phyloP scores from a whole-genome alignment of 2,797 vertebrate species.

The Gymnoscopelus braueri region DNA sequence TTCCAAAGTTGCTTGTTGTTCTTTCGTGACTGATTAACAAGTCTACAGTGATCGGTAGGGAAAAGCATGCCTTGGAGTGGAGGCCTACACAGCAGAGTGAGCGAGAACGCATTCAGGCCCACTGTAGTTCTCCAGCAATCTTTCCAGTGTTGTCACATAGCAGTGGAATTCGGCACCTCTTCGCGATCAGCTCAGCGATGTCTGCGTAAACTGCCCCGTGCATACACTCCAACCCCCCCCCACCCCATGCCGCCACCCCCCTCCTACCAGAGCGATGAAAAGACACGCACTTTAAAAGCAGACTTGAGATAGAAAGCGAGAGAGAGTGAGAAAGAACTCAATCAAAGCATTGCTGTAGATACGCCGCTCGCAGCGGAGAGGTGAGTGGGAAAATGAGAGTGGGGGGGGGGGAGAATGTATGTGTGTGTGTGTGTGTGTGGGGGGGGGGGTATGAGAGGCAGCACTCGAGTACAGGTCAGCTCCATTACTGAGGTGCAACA shows the following conservation, averaged over 20 bases:
- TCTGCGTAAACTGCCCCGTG: slow-evolving; percentile 39
- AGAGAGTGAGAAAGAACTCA: slow-evolving; percentile 37
- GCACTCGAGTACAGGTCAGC: slow-evolving; percentile 76
- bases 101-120: not conserved
- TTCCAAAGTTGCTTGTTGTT: slow-evolving; percentile 2
- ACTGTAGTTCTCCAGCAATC: slow-evolving; percentile 20
- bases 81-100: too few relatives aligned
- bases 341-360: slow-evolving; percentile 58
- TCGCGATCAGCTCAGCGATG: slow-evolving; percentile 30
- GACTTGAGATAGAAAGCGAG: not conserved
- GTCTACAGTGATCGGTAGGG: too few relatives aligned
- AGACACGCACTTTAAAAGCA: slow-evolving; percentile 37
- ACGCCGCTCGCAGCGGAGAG: slow-evolving; percentile 34
- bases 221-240: too few relatives aligned
- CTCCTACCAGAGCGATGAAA: slow-evolving; percentile 34
- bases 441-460: slow-evolving; percentile 33
- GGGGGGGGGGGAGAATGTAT: slow-evolving; percentile 2
- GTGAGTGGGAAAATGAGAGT: slow-evolving; percentile 51
- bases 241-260: too few relatives aligned
- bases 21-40: not conserved
- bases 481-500: slow-evolving; percentile 73
- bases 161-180: slow-evolving; percentile 40
- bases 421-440: slow-evolving; percentile 10
- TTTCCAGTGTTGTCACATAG: slow-evolving; percentile 36
- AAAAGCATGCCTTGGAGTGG: too few relatives aligned